These are phyloP conservation scores for Eonycteris spelaea DNA, from an alignment of 2,113 vertebrate genomes.

Conservation along the genomic window DNA sequence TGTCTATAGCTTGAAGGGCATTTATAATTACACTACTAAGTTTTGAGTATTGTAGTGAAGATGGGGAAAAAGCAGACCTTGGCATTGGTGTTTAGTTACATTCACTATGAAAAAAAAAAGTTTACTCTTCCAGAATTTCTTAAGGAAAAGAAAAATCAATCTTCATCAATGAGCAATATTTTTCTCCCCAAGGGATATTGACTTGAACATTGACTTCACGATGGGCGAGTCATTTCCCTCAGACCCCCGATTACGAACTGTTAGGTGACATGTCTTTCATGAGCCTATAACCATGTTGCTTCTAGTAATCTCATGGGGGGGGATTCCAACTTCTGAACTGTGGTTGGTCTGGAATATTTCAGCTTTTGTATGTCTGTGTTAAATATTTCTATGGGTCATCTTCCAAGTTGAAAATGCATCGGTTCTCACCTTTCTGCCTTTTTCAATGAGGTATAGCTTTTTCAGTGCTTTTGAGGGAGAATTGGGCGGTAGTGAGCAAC, in stretches of 20 bases:
- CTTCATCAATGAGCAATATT: slow-evolving; percentile 78
- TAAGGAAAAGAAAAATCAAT: slow-evolving; percentile 77
- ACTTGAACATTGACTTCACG: slow-evolving; percentile 78
- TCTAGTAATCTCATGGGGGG: slow-evolving; percentile 50
- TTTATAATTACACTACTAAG: slow-evolving; percentile 67
- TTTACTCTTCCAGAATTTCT: slow-evolving; percentile 75
- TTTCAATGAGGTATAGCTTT: not conserved
- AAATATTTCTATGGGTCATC: not conserved
- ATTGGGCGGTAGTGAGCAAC: not conserved
- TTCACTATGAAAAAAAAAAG: slow-evolving; percentile 70
- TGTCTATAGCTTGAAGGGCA: slow-evolving; percentile 60
- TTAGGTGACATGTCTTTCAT: slow-evolving; percentile 72
- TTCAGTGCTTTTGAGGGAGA: not conserved
- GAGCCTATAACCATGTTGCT: slow-evolving; percentile 72
- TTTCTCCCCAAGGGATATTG: slow-evolving; percentile 80
- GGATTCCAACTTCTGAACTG: slow-evolving; percentile 9
- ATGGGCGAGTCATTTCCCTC: slow-evolving; percentile 71
- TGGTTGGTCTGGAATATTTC: slow-evolving; percentile 6
- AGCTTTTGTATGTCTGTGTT: not conserved
- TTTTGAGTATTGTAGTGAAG: slow-evolving; percentile 58
- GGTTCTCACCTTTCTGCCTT: not conserved
- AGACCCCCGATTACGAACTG: slow-evolving; percentile 60
- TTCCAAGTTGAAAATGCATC: not conserved
- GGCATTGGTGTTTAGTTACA: slow-evolving; percentile 60
- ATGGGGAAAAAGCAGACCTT: slow-evolving; percentile 58